Base-by-base conservation (phyloP, 2,113 vertebrate genomes). In the Picathartes gymnocephalus region DNA sequence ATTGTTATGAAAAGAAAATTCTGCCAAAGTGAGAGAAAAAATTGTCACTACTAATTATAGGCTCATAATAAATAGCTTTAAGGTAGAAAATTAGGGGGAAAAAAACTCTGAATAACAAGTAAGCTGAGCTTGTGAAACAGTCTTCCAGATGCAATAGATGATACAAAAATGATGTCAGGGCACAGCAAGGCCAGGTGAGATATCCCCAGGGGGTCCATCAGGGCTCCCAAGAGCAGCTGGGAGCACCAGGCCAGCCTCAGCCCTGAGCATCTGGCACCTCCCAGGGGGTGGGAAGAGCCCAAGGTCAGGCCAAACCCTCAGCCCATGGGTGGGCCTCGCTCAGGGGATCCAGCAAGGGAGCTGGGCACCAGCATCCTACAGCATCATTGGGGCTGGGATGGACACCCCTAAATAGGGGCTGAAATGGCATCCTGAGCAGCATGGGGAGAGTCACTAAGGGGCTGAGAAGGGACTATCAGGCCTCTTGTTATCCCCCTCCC, bases 391-490 rank as follows among this genome's bases (percentile, higher is more conserved):
- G 33, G 37, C 42, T 60, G 66, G 50, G 33, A 60, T 13, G 7
- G 35, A 23, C 3, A 4, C 37, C 14, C 21, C 44, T 50, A 28
- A 11, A 30, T 2, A 13, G 16, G 10, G 25, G 11, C 33, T 90
- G 47, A 87, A 79, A 51, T 66, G 70, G 27, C 27, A 64, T n/a
- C 45, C 53, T 60, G 31, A 53, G 11, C 17, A 42, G n/a, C 0
- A 0, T 61, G 7, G 9, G 18, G 4, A 5, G 8, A n/a, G 18
- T 44, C 27, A 48, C 28, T 1, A 2, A 4, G 12, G 2, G 16
- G 19, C 25, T 66, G 15, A 9, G 13, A 58, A 57, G n/a, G 47
- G 42, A n/a, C n/a, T 47, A 8, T 42, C 13, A 57, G 37, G 15
- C 47, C 31, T 81, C 11, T 78, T 40, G 9, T 19, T 54, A 33